Evolutionary conservation across 53 echinoderm and acorn worm genomes (phyloP).

Genomic region (Holothuria leucospilota): DNA sequence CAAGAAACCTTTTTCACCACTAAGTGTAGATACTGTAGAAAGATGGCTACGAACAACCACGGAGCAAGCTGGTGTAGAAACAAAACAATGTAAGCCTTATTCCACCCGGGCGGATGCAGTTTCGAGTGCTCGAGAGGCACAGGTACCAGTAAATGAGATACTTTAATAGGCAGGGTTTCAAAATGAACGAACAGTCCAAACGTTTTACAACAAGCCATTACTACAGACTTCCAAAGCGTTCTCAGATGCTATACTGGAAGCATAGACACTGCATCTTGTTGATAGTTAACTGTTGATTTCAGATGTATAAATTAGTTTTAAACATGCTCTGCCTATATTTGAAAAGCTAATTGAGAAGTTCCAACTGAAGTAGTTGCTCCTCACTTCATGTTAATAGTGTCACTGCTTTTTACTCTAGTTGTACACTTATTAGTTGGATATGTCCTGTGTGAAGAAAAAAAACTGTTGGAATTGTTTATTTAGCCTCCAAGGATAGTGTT

Average conservation of each 20-base stretch:
- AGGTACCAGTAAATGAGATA: conserved; percentile 10
- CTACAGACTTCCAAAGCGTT: not conserved
- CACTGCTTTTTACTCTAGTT: too few relatives aligned
- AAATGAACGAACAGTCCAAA: not conserved
- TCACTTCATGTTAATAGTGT: too few relatives aligned
- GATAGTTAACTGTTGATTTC: not conserved
- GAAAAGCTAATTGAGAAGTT: too few relatives aligned
- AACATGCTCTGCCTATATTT: too few relatives aligned
- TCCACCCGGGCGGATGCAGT: conserved; percentile 8
- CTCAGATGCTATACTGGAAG: not conserved
- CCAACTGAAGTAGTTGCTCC: not conserved
- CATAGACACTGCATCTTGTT: not conserved
- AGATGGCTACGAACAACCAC: not conserved
- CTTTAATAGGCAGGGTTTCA: not conserved
- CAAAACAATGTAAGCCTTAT: conserved; percentile 45
- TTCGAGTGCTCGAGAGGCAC: not conserved
- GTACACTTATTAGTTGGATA: too few relatives aligned
- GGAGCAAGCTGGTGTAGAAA: conserved; percentile 43
- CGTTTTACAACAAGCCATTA: conserved; percentile 6
- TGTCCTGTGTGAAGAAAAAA: too few relatives aligned
- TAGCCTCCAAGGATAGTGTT: too few relatives aligned
- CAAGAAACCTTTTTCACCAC: not conserved
- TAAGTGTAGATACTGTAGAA: not conserved
- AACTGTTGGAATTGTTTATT: too few relatives aligned
- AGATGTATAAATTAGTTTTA: not conserved